Conservation (phyloP, 2,888 invertebrate species). For the Melolontha melolontha region DNA sequence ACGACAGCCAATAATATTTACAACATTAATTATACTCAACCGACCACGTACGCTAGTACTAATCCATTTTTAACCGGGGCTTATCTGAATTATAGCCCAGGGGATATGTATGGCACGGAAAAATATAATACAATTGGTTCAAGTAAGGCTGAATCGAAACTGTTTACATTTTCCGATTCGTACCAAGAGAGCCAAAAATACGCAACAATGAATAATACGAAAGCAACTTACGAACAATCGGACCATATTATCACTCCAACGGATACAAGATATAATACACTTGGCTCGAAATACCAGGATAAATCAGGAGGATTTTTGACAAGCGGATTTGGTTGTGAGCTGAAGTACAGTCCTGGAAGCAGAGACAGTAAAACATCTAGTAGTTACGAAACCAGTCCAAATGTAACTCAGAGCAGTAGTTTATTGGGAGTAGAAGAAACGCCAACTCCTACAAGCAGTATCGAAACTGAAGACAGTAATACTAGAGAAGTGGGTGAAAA, state of each 20-base stretch:
- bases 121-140: constrained; percentile 63
- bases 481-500: constrained; percentile 69
- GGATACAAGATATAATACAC: constrained; percentile 49
- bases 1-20: constrained; percentile 59
- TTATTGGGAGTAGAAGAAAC: constrained; percentile 66
- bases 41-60: constrained; percentile 67
- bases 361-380: constrained; percentile 50
- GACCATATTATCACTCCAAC: constrained; percentile 37
- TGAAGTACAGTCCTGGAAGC: constrained; percentile 57
- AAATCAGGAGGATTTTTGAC: constrained; percentile 58
- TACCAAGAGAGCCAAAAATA: constrained; percentile 53
- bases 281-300: constrained; percentile 57
- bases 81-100: constrained; percentile 62
- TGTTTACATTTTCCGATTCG: constrained; percentile 55
- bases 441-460: constrained; percentile 71
- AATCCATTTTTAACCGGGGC: constrained; percentile 72
- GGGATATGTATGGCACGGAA: constrained; percentile 54
- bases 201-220: constrained; percentile 53
- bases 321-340: constrained; percentile 56
- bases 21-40: constrained; percentile 55
- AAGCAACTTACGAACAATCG: constrained; percentile 53
- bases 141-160: constrained; percentile 56
- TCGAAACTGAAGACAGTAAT: constrained; percentile 71
- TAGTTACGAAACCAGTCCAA: constrained; percentile 57
- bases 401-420: constrained; percentile 53